Conservation (phyloP, 2,888 invertebrate species). For the Synergus gifuensis region DNA sequence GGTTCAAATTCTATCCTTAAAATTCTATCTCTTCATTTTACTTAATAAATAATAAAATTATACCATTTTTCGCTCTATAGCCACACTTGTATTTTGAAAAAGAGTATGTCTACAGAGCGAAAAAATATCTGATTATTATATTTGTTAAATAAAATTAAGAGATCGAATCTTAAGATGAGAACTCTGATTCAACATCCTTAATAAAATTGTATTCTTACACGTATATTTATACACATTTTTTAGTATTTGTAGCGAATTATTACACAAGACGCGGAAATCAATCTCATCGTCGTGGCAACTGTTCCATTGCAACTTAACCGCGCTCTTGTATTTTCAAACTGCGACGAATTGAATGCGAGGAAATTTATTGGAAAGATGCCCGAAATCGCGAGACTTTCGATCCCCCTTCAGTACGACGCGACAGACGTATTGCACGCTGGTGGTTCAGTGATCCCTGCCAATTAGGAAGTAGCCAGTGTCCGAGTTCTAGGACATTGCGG, state of each 20-base stretch:
- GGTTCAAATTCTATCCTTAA: neutral
- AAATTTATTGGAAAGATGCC: conserved; percentile 45
- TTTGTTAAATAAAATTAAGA: no score
- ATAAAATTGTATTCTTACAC: neutral
- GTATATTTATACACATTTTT: conserved; percentile 19
- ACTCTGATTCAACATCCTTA: no score
- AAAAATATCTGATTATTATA: no score
- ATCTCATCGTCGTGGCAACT: neutral
- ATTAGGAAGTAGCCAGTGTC: conserved; percentile 14
- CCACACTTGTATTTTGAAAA: no score
- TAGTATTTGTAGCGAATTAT: conserved; percentile 8
- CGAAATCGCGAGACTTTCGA: conserved; percentile 40
- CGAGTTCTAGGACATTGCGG: neutral
- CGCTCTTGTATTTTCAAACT: conserved; percentile 14
- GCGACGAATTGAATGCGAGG: conserved; percentile 45
- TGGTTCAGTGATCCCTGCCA: conserved; percentile 40
- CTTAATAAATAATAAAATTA: no score
- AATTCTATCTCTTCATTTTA: no score
- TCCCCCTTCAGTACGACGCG: neutral
- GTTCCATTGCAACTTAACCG: conserved; percentile 12
- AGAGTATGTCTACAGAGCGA: no score
- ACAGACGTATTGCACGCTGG: conserved; percentile 11
- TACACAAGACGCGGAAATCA: conserved; percentile 4
- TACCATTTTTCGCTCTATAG: no score
- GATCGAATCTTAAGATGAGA: no score